A percentile compares a stretch with the other conserved stretches of the same genome.
phyloP scores from a whole-genome alignment of 2,113 vertebrate species.

The Nestor notabilis region DNA sequence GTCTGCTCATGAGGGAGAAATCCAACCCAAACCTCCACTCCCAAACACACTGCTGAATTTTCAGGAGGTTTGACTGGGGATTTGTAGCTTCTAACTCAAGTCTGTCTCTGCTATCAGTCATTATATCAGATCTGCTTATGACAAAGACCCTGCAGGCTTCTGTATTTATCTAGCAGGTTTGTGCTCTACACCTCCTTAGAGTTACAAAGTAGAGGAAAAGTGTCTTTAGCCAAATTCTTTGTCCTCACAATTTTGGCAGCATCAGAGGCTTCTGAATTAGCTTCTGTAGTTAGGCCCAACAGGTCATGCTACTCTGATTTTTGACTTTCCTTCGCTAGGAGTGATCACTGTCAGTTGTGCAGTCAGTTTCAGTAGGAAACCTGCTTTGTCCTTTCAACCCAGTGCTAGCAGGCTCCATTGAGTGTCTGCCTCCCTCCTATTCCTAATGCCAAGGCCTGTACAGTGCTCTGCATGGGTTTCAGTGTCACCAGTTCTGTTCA shows the following conservation, averaged over 20 bases:
- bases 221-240: background rate
- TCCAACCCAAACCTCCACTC: conserved; percentile 28
- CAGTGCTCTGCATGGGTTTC: background rate
- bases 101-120: background rate
- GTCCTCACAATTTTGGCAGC: background rate
- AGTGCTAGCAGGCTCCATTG: background rate
- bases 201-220: background rate
- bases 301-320: background rate
- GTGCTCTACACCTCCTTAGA: background rate
- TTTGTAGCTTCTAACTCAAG: background rate
- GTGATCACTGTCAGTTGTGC: background rate
- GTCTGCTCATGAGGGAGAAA: background rate
- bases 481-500: background rate
- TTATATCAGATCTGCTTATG: background rate
- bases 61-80: background rate
- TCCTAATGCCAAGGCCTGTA: background rate
- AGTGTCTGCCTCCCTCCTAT: background rate
- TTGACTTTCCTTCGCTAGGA: background rate
- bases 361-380: background rate
- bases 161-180: background rate
- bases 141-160: background rate
- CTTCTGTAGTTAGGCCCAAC: background rate
- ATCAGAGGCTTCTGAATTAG: background rate
- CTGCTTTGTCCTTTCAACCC: background rate
- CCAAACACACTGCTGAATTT: background rate